Evolutionary conservation across 2,113 vertebrate species (phyloP).

Genomic region (Daubentonia madagascariensis): DNA sequence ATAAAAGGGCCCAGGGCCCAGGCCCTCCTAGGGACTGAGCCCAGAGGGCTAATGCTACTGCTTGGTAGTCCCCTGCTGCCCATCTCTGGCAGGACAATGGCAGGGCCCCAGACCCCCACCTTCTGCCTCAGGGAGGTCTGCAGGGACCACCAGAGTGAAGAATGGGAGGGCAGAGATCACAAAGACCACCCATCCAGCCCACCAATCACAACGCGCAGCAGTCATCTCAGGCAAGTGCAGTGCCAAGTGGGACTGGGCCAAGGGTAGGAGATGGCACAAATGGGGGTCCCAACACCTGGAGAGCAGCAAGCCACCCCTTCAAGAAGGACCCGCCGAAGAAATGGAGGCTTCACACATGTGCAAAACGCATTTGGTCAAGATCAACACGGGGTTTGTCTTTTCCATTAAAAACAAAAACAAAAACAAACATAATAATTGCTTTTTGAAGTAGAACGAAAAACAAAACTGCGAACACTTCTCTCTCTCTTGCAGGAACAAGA

Average conservation of each 20-base stretch:
- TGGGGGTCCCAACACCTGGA: constrained; percentile 72
- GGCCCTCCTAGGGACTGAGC: neutral
- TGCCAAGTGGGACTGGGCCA: constrained; percentile 80
- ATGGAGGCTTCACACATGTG: constrained; percentile 92
- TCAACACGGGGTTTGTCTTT: constrained; percentile 83
- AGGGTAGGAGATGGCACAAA: constrained; percentile 67
- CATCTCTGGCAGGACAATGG: neutral
- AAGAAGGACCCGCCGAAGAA: constrained; percentile 81
- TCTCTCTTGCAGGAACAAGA: constrained; percentile 67
- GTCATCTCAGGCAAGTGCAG: constrained; percentile 71
- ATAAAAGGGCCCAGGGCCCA: constrained; percentile 1
- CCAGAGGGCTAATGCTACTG: constrained; percentile 50
- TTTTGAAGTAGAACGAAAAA: constrained; percentile 53
- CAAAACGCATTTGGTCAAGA: constrained; percentile 98
- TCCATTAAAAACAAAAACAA: constrained; percentile 65
- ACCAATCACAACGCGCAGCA: constrained; percentile 74
- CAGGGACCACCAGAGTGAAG: neutral
- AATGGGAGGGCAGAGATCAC: neutral
- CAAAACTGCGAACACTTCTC: constrained; percentile 71
- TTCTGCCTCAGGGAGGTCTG: neutral
- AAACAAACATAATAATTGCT: constrained; percentile 34
- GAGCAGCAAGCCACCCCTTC: constrained; percentile 82
- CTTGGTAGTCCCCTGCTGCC: neutral
- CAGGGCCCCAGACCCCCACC: neutral
- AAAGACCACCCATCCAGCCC: neutral